A percentile compares a stretch with the other conserved stretches of the same genome.
These are phyloP conservation scores for Pandemis cinnamomeana DNA, from an alignment of 2,888 invertebrate genomes.

Conservation along the genomic window DNA sequence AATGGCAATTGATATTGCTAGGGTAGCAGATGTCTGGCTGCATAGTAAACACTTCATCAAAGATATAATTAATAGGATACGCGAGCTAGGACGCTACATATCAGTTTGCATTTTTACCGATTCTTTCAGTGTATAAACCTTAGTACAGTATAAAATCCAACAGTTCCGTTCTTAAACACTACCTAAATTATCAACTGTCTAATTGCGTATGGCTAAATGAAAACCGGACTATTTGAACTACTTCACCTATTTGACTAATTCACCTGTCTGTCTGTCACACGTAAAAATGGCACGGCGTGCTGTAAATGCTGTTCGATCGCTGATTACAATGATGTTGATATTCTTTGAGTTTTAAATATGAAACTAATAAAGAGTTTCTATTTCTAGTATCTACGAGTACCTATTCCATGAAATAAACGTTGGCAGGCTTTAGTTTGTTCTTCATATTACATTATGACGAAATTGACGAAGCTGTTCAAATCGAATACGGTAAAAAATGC, in stretches of 20 bases:
- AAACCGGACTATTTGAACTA: slow-evolving; percentile 82
- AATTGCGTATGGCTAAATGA: slow-evolving; percentile 81
- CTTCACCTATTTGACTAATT: slow-evolving; percentile 80
- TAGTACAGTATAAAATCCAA: slow-evolving; percentile 66
- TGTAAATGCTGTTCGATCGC: slow-evolving; percentile 43
- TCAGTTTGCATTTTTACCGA: no score
- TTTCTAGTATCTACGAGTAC: not conserved
- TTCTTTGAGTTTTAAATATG: not conserved
- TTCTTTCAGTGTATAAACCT: not conserved
- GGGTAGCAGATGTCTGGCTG: not conserved
- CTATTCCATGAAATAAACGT: not conserved
- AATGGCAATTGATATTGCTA: not conserved
- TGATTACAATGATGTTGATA: slow-evolving; percentile 21
- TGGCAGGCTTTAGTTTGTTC: not conserved
- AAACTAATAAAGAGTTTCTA: not conserved
- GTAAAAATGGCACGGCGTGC: slow-evolving; percentile 68
- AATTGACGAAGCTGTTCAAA: not conserved
- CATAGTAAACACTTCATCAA: not conserved
- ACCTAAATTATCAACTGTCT: slow-evolving; percentile 79
- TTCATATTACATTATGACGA: not conserved
- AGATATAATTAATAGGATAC: not conserved
- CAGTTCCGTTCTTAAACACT: slow-evolving; percentile 68
- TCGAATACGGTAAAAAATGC: not conserved
- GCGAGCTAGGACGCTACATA: no score
- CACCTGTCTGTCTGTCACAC: slow-evolving; percentile 58